Evolutionary conservation across 2,888 invertebrate genomes (phyloP).

Genomic region (Polydrusus tereticollis): DNA sequence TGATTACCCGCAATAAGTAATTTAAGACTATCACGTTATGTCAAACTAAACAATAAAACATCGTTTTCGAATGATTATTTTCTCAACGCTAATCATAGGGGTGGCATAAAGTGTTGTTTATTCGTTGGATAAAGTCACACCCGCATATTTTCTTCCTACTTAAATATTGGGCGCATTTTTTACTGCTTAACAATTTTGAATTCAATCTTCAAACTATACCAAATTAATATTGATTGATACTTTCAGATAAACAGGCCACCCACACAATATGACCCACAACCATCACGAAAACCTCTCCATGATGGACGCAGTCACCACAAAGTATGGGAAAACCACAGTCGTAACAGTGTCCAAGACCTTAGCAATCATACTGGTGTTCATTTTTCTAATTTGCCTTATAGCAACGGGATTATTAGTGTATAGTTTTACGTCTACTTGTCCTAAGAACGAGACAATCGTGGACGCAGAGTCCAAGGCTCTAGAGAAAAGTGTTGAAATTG

Average conservation of each 20-base stretch:
- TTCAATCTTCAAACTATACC: too few species aligned
- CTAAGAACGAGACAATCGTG: constrained; percentile 25
- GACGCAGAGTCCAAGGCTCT: not conserved
- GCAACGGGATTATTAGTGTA: constrained; percentile 83
- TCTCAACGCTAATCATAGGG: constrained; percentile 33
- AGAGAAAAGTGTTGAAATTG: not conserved
- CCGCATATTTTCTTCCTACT: constrained; percentile 17
- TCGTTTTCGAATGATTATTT: not conserved
- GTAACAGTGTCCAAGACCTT: constrained; percentile 77
- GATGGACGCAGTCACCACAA: constrained; percentile 66
- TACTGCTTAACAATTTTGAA: too few species aligned
- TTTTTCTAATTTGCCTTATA: constrained; percentile 76
- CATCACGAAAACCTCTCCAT: constrained; percentile 56
- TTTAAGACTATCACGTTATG: constrained; percentile 22
- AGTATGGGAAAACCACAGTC: constrained; percentile 75
- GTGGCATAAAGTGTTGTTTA: constrained; percentile 2
- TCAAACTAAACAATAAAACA: constrained; percentile 38
- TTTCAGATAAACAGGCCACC: not conserved
- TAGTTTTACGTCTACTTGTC: constrained; percentile 74
- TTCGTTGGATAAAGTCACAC: constrained; percentile 4
- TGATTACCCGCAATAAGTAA: constrained; percentile 29
- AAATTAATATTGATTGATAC: too few species aligned
- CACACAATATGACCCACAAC: constrained; percentile 55
- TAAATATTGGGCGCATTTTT: not conserved
- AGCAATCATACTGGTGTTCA: constrained; percentile 72